Evolutionary conservation across 2,113 vertebrate species (phyloP).

Genomic region (Urocynchramus pylzowi): DNA sequence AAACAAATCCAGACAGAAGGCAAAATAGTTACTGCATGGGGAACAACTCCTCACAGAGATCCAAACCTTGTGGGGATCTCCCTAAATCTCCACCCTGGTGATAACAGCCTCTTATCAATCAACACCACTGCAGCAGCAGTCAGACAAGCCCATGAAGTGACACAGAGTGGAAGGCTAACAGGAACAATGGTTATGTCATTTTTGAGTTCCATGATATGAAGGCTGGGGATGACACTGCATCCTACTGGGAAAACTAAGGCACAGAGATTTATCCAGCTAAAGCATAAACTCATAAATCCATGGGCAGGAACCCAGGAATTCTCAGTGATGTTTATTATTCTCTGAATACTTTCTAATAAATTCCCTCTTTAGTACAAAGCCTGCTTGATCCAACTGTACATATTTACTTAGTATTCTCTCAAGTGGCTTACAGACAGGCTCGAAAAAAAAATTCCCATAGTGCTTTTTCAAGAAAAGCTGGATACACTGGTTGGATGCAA

Average conservation of each 20-base stretch:
- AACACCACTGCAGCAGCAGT: not conserved
- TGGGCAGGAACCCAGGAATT: constrained; percentile 22
- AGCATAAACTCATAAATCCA: not conserved
- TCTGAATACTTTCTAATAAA: constrained; percentile 50
- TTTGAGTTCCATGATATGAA: not conserved
- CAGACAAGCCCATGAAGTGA: not conserved
- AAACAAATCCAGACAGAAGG: not conserved
- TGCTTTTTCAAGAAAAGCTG: not conserved
- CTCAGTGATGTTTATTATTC: constrained; percentile 49
- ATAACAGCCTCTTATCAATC: not conserved
- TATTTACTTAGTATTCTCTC: constrained; percentile 22
- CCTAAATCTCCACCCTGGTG: not conserved
- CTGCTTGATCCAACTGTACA: constrained; percentile 23
- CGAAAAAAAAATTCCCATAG: not conserved
- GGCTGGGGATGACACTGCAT: not conserved
- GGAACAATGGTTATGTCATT: not conserved
- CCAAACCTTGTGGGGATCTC: not conserved
- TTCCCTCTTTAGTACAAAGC: constrained; percentile 44
- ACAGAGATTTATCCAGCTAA: not conserved
- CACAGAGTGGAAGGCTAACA: not conserved
- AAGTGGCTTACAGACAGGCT: not conserved
- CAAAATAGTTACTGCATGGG: not conserved
- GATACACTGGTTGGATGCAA: not conserved
- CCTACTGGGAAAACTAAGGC: not conserved
- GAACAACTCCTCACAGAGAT: not conserved